Evolutionary conservation across 2,113 vertebrate species (phyloP), one percentile per base, ranked within the genome.

Genomic region (Tetrax tetrax): DNA sequence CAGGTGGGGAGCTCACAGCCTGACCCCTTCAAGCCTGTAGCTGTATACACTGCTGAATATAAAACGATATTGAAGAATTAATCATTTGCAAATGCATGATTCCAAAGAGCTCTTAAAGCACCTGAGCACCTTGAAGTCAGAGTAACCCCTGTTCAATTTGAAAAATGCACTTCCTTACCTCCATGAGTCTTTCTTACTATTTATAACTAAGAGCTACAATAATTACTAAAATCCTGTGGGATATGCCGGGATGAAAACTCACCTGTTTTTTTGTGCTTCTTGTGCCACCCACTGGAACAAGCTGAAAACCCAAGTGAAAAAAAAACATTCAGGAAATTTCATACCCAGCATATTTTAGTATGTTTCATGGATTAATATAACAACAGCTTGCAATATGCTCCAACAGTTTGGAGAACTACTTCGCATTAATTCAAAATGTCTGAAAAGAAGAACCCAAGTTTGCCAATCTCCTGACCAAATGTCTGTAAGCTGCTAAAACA

Each of bases 201-300:
- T 79, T 95, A 93, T 64, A 89, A 75, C 24, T 48, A 51, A 50
- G 37, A 88, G 16, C 38, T 71, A 53, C 43, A 68, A 20, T 22
- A 83, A 48, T 38, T 66, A 41, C 45, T 71, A 71, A n/a, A 95
- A 81, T 59, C 37, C 37, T 50, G 18, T 65, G 54, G 35, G 47
- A 74, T 68, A 38, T 11, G 17, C 43, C 68, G 33, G 65, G n/a
- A 79, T 64, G 35, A 85, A 89, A 91, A 71, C 3, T 72, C 33
- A 89, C 59, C 79, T 88, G 65, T 0, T 38, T 95, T 95, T 91
- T 93, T 82, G 74, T 78, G 95, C 75, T 94, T 87, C 81, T 96
- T 94, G 74, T 96, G 96, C 94, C 95, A 97, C 94, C 93, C 95
- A 82, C 94, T 90, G 91, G 95, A 97, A 87, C 24, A 48, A 53